These are phyloP conservation scores for Glossosoma conforme DNA, from an alignment of 1,140 invertebrate species.

Conservation along the genomic window DNA sequence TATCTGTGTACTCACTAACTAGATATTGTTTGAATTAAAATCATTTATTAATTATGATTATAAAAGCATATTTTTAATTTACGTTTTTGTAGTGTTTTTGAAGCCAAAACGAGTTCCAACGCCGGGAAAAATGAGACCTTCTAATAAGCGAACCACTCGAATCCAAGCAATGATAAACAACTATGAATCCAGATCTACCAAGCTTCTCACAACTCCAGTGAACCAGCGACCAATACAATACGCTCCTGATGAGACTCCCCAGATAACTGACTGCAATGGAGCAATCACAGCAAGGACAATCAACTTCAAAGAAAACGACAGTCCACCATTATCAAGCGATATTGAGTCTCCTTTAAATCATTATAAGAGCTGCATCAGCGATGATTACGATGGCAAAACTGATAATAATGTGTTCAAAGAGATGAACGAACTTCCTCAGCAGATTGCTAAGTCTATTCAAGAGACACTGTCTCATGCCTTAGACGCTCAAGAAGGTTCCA, in stretches of 20 bases:
- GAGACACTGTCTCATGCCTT: conserved; percentile 41
- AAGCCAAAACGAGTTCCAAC: conserved; percentile 46
- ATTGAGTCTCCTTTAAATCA: no score
- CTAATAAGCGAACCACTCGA: conserved; percentile 38
- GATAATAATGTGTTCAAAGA: no score
- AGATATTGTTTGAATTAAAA: no score
- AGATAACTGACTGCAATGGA: conserved; percentile 33
- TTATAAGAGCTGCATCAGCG: no score
- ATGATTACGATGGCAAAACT: no score
- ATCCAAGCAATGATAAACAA: conserved; percentile 49
- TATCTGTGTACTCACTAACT: no score
- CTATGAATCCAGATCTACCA: conserved; percentile 37
- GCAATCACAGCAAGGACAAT: conserved; percentile 40
- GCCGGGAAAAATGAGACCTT: conserved; percentile 40
- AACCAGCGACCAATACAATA: conserved; percentile 24
- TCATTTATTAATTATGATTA: no score
- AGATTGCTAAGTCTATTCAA: conserved; percentile 44
- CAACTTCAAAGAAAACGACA: conserved; percentile 43
- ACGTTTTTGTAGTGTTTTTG: conserved; percentile 38
- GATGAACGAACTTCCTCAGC: conserved; percentile 25
- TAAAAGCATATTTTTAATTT: no score
- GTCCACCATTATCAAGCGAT: conserved; percentile 35
- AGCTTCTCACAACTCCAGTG: conserved; percentile 18
- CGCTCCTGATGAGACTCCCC: conserved; percentile 39
- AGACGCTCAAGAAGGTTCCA: conserved; percentile 38